A percentile compares a stretch with the other conserved stretches of the same genome.
phyloP scores from a whole-genome alignment of 2,113 vertebrate genomes.

The Leptocoma aspasia region DNA sequence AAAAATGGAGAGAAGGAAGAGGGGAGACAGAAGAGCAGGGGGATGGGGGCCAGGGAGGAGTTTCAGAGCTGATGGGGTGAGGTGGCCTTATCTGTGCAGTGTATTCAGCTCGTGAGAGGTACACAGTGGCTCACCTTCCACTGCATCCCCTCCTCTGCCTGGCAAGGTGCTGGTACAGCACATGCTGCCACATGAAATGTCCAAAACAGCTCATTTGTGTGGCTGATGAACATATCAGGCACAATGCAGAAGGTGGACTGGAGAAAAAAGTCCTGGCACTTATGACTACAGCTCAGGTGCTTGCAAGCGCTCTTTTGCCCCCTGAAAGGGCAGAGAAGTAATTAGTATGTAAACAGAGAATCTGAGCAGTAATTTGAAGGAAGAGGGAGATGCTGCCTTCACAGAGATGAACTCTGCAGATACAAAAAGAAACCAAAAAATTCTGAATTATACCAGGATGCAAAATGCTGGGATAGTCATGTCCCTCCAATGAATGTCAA shows the following conservation, averaged over 20 bases:
- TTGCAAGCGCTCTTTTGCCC: background rate
- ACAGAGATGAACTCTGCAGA: background rate
- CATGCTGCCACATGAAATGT: background rate
- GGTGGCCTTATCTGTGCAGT: background rate
- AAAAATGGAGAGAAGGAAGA: background rate
- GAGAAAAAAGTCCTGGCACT: background rate
- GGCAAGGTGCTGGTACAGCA: background rate
- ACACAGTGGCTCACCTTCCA: background rate
- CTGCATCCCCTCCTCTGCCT: background rate
- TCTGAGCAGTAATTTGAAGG: background rate
- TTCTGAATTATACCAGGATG: background rate
- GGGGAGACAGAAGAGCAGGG: background rate
- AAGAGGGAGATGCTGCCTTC: background rate
- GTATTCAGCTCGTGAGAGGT: background rate
- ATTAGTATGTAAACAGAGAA: background rate
- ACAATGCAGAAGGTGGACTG: background rate
- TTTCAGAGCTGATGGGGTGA: background rate
- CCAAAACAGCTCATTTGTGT: background rate
- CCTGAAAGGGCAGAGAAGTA: background rate
- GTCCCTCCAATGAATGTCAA: background rate
- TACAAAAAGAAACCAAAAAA: no score
- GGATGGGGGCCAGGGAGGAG: background rate
- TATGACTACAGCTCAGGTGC: rapidly evolving
- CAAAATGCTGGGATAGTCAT: background rate
- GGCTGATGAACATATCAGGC: background rate